A percentile compares a stretch with the other conserved stretches of the same genome.
These are phyloP conservation scores for Ferdinandea cuprea DNA, from an alignment of 2,888 invertebrate genomes.

Conservation along the genomic window DNA sequence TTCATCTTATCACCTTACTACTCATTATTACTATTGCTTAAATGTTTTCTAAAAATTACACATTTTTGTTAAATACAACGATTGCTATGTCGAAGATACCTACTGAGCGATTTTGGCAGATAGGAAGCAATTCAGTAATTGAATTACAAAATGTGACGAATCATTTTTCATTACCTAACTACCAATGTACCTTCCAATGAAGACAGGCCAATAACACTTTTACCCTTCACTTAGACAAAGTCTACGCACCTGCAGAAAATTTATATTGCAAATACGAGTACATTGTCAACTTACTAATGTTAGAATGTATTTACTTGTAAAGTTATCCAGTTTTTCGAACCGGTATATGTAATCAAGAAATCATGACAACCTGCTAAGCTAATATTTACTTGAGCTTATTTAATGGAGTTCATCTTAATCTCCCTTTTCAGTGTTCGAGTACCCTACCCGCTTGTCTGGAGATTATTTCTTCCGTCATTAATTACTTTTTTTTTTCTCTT, in stretches of 20 bases:
- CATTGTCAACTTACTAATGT: neutral
- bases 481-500: slow-evolving; percentile 3
- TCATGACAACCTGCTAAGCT: slow-evolving; percentile 5
- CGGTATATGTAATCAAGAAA: slow-evolving; percentile 25
- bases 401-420: slow-evolving; percentile 40
- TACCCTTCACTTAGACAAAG: neutral
- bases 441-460: slow-evolving; percentile 66
- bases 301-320: neutral
- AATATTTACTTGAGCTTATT: slow-evolving; percentile 50
- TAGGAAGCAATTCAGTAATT: neutral
- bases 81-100: neutral
- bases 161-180: no score
- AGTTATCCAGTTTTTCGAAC: slow-evolving; percentile 34
- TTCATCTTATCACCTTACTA: slow-evolving; percentile 9
- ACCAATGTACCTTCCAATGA: neutral
- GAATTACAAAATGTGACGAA: no score
- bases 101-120: neutral
- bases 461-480: slow-evolving; percentile 54
- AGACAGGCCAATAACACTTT: neutral
- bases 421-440: slow-evolving; percentile 19
- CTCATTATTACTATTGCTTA: neutral
- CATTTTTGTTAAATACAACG: slow-evolving; percentile 1
- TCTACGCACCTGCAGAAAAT: neutral
- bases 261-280: no score
- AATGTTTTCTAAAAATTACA: neutral